Evolutionary conservation across 2,888 invertebrate genomes (phyloP).

Genomic region (Parnassius mnemosyne): DNA sequence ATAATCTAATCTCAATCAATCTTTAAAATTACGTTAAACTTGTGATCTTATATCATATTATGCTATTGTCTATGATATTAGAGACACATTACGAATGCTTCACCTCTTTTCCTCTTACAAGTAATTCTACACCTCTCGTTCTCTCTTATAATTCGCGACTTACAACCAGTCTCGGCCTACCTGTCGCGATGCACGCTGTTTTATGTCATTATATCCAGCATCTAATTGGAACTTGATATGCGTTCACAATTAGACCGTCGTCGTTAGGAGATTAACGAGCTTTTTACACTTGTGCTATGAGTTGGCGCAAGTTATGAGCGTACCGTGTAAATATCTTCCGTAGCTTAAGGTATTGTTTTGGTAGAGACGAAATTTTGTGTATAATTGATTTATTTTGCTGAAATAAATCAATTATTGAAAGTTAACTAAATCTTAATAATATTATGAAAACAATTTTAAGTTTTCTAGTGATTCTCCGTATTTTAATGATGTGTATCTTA

Average conservation of each 20-base stretch:
- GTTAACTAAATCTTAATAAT: too few species aligned
- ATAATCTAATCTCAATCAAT: conserved; percentile 19
- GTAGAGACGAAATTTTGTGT: too few species aligned
- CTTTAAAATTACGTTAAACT: conserved; percentile 2
- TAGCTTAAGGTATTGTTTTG: neutral
- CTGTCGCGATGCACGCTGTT: conserved; percentile 37
- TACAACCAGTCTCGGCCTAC: conserved; percentile 34
- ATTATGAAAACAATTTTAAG: too few species aligned
- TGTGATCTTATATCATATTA: conserved; percentile 1
- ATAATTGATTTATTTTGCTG: too few species aligned
- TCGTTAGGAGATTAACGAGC: conserved; percentile 65
- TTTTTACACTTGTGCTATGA: conserved; percentile 52
- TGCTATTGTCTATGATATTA: conserved; percentile 13
- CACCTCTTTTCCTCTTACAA: conserved; percentile 12
- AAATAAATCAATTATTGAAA: too few species aligned
- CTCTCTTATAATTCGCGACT: conserved; percentile 32
- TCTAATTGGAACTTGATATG: conserved; percentile 76
- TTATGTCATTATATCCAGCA: conserved; percentile 62
- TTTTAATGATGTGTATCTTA: too few species aligned
- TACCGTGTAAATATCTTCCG: conserved; percentile 24
- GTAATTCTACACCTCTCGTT: conserved; percentile 26
- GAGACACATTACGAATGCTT: conserved; percentile 19
- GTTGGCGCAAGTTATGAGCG: conserved; percentile 31
- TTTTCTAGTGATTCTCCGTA: too few species aligned
- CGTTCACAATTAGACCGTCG: conserved; percentile 65